A percentile compares a stretch with the other conserved stretches of the same genome.
Evolutionary conservation across 2,888 invertebrate species (phyloP).

Genomic region (Branchellion lobata): DNA sequence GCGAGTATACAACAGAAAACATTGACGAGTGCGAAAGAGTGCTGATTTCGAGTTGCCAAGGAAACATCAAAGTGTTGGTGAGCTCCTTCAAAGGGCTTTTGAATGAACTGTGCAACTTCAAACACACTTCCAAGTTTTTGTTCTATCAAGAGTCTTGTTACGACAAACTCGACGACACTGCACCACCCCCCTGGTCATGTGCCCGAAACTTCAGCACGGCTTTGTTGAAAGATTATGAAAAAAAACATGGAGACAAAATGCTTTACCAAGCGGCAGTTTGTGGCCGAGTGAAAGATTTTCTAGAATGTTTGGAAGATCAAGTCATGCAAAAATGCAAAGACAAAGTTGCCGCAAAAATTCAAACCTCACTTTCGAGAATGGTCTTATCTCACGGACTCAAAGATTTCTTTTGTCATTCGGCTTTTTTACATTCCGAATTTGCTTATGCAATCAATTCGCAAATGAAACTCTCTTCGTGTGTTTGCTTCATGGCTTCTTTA

Average conservation of each 20-base stretch:
- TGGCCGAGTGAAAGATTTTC: neutral
- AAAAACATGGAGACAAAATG: neutral
- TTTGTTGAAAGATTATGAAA: neutral
- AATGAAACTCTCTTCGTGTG: too few relatives aligned
- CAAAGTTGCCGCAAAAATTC: neutral
- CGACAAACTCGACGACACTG: neutral
- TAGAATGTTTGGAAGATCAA: neutral
- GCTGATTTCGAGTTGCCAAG: neutral
- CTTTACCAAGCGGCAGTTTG: neutral
- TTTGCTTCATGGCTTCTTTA: too few relatives aligned
- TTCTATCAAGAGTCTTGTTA: neutral
- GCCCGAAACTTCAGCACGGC: neutral
- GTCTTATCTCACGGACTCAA: neutral
- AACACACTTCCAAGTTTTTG: neutral
- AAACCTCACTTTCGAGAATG: neutral
- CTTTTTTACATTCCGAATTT: neutral
- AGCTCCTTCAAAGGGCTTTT: neutral
- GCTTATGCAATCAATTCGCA: neutral
- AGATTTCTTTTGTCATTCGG: neutral
- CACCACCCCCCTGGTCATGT: neutral
- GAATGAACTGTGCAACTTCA: neutral
- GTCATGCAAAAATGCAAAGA: neutral
- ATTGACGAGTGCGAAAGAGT: neutral
- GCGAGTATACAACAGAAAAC: neutral
- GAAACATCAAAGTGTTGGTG: neutral